Base-by-base conservation (phyloP, 2,797 vertebrate genomes). In the Neosilurus mollespiculum region DNA sequence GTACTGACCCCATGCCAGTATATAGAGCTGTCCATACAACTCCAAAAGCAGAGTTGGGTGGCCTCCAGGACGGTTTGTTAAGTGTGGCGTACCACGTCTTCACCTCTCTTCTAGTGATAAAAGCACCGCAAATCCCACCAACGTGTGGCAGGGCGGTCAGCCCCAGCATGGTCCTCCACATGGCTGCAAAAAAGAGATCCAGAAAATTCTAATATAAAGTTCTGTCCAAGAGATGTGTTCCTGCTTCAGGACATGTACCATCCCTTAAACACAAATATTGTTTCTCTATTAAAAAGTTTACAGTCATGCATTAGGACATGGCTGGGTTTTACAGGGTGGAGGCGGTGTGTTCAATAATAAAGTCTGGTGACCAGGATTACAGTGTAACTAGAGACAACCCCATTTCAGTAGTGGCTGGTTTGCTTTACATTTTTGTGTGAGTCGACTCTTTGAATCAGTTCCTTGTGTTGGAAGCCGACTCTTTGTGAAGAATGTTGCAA, bases 1-100 rank as follows among this genome's bases (percentile, higher is more conserved):
- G n/a, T 72, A 61, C 93, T 90, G 72, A 95, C 95, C 95, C 95
- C 94, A 96, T 96, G 78, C 94, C 91, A 16, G 95, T 95, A 85
- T 95, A 96, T 54, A 96, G 90, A 77, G 91, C 88, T 2, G 93
- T 93, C 95, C 95, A 96, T 78, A 89, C 95, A 9, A 96, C 37
- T 12, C 93, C 90, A 85, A 96, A 95, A 0, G 91, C 93, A 53
- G 87, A 90, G 26, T 95, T 95, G 0, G 95, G 94, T 26, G 95
- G 95, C 3, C 93, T 91, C 95, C 95, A 96, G 4, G 92, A 93
- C n/a, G 95, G 95, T 86, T 94, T 96, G 34, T 92, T 87, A 56
- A 96, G 86, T 8, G 90, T 92, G 2, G 83, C 69, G 80, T 95
- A 96, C 95, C 95, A 95, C 30, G 89, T 93, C 83, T 94, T 94